These are phyloP conservation scores for Matsumyia berberina DNA, from an alignment of 2,888 invertebrate genomes.

Conservation along the genomic window DNA sequence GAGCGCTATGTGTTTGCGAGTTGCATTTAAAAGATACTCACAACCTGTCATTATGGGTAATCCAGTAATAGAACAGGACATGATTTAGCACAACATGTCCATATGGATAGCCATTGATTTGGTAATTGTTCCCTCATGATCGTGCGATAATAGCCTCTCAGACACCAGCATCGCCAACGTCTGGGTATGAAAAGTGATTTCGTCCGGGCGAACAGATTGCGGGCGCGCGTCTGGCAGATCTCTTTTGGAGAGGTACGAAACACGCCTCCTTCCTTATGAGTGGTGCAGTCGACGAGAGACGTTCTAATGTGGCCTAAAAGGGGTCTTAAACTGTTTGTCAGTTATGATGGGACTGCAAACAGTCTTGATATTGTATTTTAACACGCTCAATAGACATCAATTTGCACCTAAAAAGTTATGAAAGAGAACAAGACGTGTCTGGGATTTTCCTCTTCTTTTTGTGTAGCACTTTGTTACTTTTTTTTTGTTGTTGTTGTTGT, in stretches of 20 bases:
- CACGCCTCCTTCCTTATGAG: slow-evolving; percentile 72
- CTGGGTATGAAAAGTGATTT: slow-evolving; percentile 43
- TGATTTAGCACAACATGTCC: slow-evolving; percentile 73
- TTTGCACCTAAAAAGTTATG: slow-evolving; percentile 69
- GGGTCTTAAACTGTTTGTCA: slow-evolving; percentile 75
- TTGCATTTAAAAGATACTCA: slow-evolving; percentile 70
- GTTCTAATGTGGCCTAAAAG: slow-evolving; percentile 77
- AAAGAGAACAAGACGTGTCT: slow-evolving; percentile 64
- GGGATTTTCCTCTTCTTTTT: slow-evolving; percentile 28
- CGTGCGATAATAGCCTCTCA: slow-evolving; percentile 65
- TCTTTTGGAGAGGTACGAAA: slow-evolving; percentile 51
- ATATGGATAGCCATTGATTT: slow-evolving; percentile 73
- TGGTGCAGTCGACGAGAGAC: slow-evolving; percentile 76
- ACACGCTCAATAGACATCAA: slow-evolving; percentile 76
- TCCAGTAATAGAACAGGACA: slow-evolving; percentile 76
- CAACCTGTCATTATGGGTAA: slow-evolving; percentile 77
- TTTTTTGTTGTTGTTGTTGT: slow-evolving; percentile 26
- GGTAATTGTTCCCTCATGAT: slow-evolving; percentile 72
- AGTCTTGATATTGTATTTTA: slow-evolving; percentile 77
- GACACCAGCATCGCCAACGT: slow-evolving; percentile 24
- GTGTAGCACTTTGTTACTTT: slow-evolving; percentile 37
- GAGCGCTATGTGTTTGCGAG: slow-evolving; percentile 41
- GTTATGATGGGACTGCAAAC: slow-evolving; percentile 77
- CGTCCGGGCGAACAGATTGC: slow-evolving; percentile 40
- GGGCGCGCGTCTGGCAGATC: slow-evolving; percentile 61